Evolutionary conservation across 2,113 vertebrate genomes (phyloP), one percentile per base, ranked within the genome.

Genomic region (Lanius ludovicianus): DNA sequence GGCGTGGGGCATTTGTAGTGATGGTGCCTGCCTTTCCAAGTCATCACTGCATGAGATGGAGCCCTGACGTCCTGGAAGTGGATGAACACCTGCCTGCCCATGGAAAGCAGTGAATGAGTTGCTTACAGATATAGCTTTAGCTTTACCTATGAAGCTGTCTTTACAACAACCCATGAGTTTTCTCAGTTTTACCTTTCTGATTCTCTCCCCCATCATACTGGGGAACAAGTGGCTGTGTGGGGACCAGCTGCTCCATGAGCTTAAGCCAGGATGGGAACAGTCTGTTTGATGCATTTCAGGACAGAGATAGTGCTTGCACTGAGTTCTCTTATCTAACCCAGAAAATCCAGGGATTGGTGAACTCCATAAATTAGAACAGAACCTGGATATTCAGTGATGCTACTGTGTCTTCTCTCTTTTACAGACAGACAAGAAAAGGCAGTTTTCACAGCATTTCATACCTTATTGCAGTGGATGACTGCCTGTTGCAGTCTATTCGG

Each of bases 1-100:
- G 9, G 6, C 35, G 5, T 3, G 7, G 5, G 3, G 15, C 0
- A 0, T 65, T 70, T 11, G 1, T 7, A 41, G 7, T 37, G 3
- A 35, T 20, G 27, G 4, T 0, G 0, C 12, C 65, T 75, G 5
- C 18, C 6, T 49, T 79, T 16, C 18, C 11, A 49, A 68, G 22
- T 53, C 15, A 16, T 14, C 1, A 1, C 2, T 24, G n/a, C 0
- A 0, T 0, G 0, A 70, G 56, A 27, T 35, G 42, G 16, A 60
- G 4, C 11, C 25, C 23, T 28, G 21, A 3, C 70, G 16, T 64
- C 33, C 42, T 39, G 35, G 9, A 33, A 5, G 2, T 37, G 8
- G 9, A 3, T 62, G 63, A 46, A 65, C 31, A 33, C 3, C 35
- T 55, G 9, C 19, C 42, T 62, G 41, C 21, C 1, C 0, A 7